Evolutionary conservation across 2,113 vertebrate species (phyloP).

Genomic region (Carassius gibelio): DNA sequence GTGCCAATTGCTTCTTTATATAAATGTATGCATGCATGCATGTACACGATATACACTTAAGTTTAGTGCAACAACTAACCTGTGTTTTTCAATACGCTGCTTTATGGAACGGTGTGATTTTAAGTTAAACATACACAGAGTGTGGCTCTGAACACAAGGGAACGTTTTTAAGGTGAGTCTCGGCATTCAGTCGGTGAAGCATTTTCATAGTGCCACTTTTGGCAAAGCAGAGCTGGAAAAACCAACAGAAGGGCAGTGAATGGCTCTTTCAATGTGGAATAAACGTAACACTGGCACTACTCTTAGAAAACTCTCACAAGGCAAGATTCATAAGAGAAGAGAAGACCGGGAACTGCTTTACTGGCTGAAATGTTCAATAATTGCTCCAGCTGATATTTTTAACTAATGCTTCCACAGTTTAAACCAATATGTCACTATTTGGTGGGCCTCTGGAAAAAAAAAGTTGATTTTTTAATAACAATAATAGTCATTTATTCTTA

Average conservation of each 20-base stretch:
- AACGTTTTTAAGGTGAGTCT: constrained; percentile 36
- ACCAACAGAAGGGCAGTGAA: constrained; percentile 70
- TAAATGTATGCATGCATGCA: background rate
- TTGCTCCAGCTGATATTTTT: background rate
- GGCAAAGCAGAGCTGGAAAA: constrained; percentile 70
- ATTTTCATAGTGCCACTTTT: constrained; percentile 59
- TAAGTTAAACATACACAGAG: background rate
- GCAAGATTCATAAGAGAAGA: constrained; percentile 26
- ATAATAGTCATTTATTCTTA: too few relatives aligned
- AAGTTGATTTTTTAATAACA: too few relatives aligned
- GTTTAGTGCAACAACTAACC: background rate
- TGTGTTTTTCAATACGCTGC: background rate
- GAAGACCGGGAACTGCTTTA: constrained; percentile 15
- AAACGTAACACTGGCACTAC: constrained; percentile 56
- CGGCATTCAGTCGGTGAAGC: constrained; percentile 38
- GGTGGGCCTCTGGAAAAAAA: background rate
- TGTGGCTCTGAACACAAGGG: background rate
- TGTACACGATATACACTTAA: background rate
- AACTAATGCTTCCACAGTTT: too few relatives aligned
- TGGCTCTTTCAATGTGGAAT: constrained; percentile 69
- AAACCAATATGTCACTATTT: background rate
- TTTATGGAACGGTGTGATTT: background rate
- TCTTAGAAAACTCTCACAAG: constrained; percentile 26
- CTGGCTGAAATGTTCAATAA: background rate
- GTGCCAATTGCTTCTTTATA: background rate